These are phyloP conservation scores for Seira musarum DNA, from an alignment of 2,888 invertebrate genomes.

Conservation along the genomic window DNA sequence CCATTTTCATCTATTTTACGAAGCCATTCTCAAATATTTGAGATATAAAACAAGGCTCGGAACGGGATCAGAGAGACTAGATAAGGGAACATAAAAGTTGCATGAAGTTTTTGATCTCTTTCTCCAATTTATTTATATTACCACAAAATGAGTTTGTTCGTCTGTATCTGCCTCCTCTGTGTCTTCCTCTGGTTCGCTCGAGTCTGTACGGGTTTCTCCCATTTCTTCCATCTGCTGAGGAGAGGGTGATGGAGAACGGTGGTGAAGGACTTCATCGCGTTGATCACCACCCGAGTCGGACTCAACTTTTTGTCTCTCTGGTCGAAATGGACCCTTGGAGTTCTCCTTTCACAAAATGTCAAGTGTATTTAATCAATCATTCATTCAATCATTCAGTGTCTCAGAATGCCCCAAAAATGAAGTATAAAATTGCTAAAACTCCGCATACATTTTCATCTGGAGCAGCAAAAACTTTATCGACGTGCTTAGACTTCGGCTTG, in stretches of 20 bases:
- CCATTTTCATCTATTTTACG: background rate
- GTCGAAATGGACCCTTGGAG: slow-evolving; percentile 69
- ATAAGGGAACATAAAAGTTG: too few relatives aligned
- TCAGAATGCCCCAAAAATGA: background rate
- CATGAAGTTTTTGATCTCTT: too few relatives aligned
- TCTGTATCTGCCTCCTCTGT: slow-evolving; percentile 77
- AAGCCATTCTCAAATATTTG: too few relatives aligned
- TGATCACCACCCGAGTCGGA: slow-evolving; percentile 26
- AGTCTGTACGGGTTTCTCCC: slow-evolving; percentile 61
- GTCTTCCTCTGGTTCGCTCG: slow-evolving; percentile 70
- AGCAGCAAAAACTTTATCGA: slow-evolving; percentile 73
- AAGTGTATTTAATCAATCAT: too few relatives aligned
- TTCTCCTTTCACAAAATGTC: slow-evolving; percentile 59
- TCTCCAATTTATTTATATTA: background rate
- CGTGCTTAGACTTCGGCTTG: slow-evolving; percentile 70
- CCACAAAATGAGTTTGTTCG: slow-evolving; percentile 80
- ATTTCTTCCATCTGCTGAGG: slow-evolving; percentile 56
- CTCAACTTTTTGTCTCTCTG: slow-evolving; percentile 65
- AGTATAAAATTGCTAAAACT: too few relatives aligned
- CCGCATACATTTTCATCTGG: slow-evolving; percentile 70
- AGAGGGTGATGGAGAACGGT: slow-evolving; percentile 42
- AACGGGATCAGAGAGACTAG: too few relatives aligned
- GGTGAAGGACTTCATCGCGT: slow-evolving; percentile 42
- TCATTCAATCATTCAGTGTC: background rate
- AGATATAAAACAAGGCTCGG: too few relatives aligned